Evolutionary conservation across 2,113 vertebrate species (phyloP).

Genomic region (Fulmarus glacialis): DNA sequence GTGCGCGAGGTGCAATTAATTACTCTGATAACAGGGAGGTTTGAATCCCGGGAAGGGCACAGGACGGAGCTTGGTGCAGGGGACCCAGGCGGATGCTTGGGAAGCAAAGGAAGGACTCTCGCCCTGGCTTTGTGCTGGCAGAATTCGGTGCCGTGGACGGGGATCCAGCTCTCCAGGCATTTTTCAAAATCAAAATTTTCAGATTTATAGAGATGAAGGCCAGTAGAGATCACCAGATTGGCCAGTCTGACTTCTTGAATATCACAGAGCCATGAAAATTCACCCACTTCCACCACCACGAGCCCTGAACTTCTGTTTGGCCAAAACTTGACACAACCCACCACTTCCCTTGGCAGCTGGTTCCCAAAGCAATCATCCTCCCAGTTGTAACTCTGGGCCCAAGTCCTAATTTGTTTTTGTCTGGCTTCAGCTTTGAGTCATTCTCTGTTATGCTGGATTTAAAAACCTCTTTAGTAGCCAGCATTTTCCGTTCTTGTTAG

Average conservation of each 20-base stretch:
- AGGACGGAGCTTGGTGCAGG: neutral
- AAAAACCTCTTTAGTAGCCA: neutral
- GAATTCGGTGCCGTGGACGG: fast-evolving
- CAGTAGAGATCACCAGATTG: neutral
- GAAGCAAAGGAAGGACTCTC: neutral
- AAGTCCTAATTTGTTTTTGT: neutral
- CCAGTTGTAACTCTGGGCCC: neutral
- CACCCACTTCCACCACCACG: neutral
- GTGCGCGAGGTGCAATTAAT: neutral
- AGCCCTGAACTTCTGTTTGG: neutral
- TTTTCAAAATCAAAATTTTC: neutral
- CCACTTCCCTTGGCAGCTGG: neutral
- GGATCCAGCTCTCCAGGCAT: fast-evolving
- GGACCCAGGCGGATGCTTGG: neutral
- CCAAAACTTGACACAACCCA: neutral
- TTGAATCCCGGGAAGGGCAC: neutral
- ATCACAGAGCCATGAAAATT: neutral
- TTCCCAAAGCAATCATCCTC: neutral
- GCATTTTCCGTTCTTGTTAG: neutral
- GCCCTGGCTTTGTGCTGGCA: neutral
- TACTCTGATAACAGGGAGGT: neutral
- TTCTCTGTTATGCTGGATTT: neutral
- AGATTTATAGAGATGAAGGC: neutral
- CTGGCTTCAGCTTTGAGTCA: neutral
- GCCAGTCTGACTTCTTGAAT: neutral